Conservation (phyloP, 2,113 vertebrate genomes). For the Hystrix brachyura region DNA sequence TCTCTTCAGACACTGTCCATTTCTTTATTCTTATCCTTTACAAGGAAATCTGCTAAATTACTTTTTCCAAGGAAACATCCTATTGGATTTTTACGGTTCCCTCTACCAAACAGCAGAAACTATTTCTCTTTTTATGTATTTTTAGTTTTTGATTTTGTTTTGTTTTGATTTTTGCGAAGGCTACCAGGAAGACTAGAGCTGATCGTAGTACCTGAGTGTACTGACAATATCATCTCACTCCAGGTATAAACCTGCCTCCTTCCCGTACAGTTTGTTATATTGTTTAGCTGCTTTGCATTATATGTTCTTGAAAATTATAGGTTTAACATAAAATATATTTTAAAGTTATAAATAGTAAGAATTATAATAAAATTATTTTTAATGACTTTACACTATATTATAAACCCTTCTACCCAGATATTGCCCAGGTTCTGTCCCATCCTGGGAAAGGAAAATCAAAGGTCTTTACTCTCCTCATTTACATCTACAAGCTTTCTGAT, state of each 20-base stretch:
- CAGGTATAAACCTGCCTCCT: neutral
- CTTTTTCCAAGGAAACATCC: conserved; percentile 42
- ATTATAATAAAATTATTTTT: neutral
- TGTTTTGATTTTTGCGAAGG: neutral
- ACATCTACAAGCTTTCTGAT: neutral
- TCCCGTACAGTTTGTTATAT: neutral
- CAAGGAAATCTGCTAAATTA: conserved; percentile 16
- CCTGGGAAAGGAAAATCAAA: neutral
- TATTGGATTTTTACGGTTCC: conserved; percentile 7
- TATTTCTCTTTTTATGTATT: neutral
- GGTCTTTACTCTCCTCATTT: neutral
- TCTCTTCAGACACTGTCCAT: neutral
- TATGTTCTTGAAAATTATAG: neutral
- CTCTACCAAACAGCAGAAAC: conserved; percentile 34
- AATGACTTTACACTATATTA: neutral
- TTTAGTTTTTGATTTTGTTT: neutral
- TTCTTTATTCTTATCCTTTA: neutral
- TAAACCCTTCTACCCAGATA: neutral
- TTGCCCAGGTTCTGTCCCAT: neutral
- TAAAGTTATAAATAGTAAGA: conserved; percentile 17
- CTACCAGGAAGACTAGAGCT: neutral
- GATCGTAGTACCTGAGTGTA: neutral
- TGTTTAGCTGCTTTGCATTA: neutral
- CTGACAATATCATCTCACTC: neutral
- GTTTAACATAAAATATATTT: conserved; percentile 10